Evolutionary conservation across 2,888 invertebrate genomes (phyloP).

Genomic region (Ellobium chinense): DNA sequence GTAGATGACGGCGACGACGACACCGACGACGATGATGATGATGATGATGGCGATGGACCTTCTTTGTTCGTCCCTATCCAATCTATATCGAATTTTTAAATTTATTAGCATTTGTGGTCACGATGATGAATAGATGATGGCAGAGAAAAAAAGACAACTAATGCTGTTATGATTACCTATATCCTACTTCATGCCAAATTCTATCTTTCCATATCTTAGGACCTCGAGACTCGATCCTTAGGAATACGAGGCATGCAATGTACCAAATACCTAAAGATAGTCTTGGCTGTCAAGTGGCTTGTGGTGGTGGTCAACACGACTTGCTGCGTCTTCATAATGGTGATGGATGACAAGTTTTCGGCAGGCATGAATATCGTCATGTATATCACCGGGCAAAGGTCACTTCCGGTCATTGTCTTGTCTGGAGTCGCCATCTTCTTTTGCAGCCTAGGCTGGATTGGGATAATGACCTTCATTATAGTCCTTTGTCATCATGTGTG

Average conservation of each 20-base stretch:
- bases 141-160: too few species aligned
- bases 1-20: too few species aligned
- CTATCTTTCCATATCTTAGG: too few species aligned
- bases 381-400: neutral
- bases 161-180: too few species aligned
- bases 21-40: too few species aligned
- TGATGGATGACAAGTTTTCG: slow-evolving; percentile 17
- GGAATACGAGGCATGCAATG: slow-evolving; percentile 5
- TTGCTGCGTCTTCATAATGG: neutral
- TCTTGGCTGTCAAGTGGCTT: neutral
- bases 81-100: too few species aligned
- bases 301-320: neutral
- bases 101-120: too few species aligned
- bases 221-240: slow-evolving; percentile 8
- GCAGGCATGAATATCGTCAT: slow-evolving; percentile 22
- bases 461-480: neutral
- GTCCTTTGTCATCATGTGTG: neutral
- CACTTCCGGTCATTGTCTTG: neutral
- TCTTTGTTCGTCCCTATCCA: too few species aligned
- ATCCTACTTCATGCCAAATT: too few species aligned
- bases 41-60: too few species aligned
- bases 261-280: neutral
- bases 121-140: too few species aligned
- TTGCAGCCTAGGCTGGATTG: neutral
- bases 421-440: neutral